Evolutionary conservation across 2,888 invertebrate species (phyloP).

Genomic region (Magallana nippona): DNA sequence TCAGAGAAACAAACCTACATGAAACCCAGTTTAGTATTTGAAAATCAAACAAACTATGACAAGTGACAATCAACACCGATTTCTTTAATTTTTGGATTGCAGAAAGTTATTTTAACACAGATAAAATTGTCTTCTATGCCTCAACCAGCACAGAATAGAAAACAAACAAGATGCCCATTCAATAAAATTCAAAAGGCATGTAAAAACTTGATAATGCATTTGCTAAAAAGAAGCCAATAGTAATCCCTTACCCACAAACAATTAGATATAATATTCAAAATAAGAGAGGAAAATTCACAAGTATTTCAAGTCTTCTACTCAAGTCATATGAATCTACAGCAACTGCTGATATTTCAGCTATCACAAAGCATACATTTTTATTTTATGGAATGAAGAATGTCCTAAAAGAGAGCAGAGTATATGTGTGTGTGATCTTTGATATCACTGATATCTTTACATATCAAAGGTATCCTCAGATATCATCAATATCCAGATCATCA

Average conservation of each 20-base stretch:
- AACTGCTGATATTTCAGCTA: slow-evolving; percentile 6
- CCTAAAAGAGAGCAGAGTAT: slow-evolving; percentile 24
- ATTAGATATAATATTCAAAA: not conserved
- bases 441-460: slow-evolving; percentile 62
- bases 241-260: not conserved
- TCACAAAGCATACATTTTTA: not conserved
- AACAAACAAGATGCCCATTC: no score
- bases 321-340: slow-evolving; percentile 9
- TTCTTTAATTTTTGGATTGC: no score
- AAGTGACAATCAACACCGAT: no score
- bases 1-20: no score
- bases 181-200: no score
- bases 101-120: no score
- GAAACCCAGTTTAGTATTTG: no score
- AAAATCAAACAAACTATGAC: no score
- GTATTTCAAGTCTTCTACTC: not conserved
- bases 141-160: no score
- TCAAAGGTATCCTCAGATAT: slow-evolving; percentile 75
- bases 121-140: no score
- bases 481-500: slow-evolving; percentile 78
- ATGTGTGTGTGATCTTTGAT: slow-evolving; percentile 10
- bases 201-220: no score
- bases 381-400: slow-evolving; percentile 14
- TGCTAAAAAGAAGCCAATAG: no score
- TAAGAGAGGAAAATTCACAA: not conserved